phyloP scores from a whole-genome alignment of 2,113 vertebrate species.

The Triplophysa rosa region DNA sequence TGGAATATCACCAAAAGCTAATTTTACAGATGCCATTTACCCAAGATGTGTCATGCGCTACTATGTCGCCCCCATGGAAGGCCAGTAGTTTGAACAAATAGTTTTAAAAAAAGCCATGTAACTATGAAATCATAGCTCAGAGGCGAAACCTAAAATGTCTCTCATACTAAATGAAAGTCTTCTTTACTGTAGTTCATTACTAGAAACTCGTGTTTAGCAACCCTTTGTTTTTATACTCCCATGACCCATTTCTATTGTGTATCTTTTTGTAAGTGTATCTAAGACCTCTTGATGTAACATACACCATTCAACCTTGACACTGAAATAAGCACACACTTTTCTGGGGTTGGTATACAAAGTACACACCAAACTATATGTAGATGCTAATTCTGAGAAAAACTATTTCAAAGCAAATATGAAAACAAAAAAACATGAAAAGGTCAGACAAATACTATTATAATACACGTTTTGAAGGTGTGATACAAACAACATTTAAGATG shows the following conservation, averaged over 20 bases:
- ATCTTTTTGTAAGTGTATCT: constrained; percentile 26
- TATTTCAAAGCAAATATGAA: background rate
- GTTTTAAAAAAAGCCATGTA: no score
- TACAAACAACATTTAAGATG: background rate
- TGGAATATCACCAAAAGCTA: no score
- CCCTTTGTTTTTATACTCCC: background rate
- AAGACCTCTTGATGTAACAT: constrained; percentile 4
- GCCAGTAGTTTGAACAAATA: no score
- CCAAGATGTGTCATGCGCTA: no score
- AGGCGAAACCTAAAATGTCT: background rate
- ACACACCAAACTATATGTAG: constrained; percentile 14
- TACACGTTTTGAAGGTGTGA: background rate
- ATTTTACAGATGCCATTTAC: no score
- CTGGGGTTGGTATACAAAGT: background rate
- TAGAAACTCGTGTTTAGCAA: background rate
- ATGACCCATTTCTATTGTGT: constrained; percentile 2
- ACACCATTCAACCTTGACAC: background rate
- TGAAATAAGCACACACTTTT: background rate
- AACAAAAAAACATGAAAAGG: background rate
- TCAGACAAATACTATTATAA: background rate
- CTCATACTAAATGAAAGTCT: constrained; percentile 14
- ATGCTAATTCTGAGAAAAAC: background rate
- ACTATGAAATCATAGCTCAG: background rate
- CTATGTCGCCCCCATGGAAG: no score
- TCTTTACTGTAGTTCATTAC: background rate